phyloP scores from a whole-genome alignment of 2,888 invertebrate genomes.

The Lepeophtheirus nordmannii region DNA sequence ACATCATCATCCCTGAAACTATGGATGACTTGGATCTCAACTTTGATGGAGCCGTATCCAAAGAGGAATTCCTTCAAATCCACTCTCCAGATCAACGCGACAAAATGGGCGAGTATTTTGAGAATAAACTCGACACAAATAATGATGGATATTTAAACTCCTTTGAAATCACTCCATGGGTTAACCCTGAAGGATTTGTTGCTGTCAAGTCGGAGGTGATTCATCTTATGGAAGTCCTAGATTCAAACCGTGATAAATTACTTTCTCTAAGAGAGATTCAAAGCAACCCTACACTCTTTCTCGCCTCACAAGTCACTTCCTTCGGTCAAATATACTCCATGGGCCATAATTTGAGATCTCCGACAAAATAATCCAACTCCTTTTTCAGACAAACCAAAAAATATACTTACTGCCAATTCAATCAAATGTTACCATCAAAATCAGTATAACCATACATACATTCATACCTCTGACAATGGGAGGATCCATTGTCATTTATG shows the following conservation, averaged over 20 bases:
- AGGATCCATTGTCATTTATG: too few species aligned
- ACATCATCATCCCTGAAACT: constrained; percentile 8
- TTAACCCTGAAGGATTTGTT: constrained; percentile 13
- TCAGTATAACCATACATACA: too few species aligned
- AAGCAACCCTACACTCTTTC: neutral
- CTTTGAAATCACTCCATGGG: constrained; percentile 5
- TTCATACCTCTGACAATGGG: too few species aligned
- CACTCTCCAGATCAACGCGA: neutral
- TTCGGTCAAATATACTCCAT: constrained; percentile 14
- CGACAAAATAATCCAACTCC: too few species aligned
- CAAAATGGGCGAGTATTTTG: neutral
- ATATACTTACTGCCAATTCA: too few species aligned
- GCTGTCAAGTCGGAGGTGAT: constrained; percentile 10
- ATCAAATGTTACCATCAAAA: too few species aligned
- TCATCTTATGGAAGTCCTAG: constrained; percentile 13
- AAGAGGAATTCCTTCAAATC: constrained; percentile 7
- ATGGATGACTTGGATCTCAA: constrained; percentile 12
- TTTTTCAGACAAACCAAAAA: too few species aligned
- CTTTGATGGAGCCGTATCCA: constrained; percentile 4
- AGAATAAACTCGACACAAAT: neutral
- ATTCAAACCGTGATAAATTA: constrained; percentile 2
- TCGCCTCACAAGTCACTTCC: constrained; percentile 6
- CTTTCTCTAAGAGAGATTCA: neutral
- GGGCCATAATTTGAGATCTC: neutral
- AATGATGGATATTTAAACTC: constrained; percentile 6